Conservation (phyloP, 1,140 invertebrate genomes). For the Magallana ariakensis region DNA sequence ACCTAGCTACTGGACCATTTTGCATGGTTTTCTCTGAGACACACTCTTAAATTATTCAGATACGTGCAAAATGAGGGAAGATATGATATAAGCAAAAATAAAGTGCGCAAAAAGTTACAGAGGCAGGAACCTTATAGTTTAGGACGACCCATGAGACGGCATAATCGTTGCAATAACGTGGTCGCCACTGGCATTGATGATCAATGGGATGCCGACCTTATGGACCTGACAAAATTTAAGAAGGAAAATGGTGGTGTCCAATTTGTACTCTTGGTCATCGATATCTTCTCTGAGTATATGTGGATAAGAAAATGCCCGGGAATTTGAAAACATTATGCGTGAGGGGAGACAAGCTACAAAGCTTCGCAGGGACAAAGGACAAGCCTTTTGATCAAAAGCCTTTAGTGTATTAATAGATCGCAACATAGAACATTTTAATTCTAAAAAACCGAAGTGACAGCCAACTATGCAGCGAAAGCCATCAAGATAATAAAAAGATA, state of each 20-base stretch:
- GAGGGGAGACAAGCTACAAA: neutral
- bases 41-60: too few relatives aligned
- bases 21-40: too few relatives aligned
- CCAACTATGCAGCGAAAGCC: neutral
- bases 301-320: slow-evolving; percentile 27
- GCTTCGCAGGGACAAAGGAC: neutral
- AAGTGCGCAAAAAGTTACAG: slow-evolving; percentile 42
- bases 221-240: slow-evolving; percentile 23
- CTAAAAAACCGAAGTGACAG: neutral
- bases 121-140: slow-evolving; percentile 25
- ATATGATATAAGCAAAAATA: too few relatives aligned
- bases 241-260: slow-evolving; percentile 20
- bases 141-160: neutral
- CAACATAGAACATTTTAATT: too few relatives aligned
- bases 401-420: too few relatives aligned
- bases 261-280: neutral
- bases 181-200: neutral
- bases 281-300: slow-evolving; percentile 38
- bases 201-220: slow-evolving; percentile 40
- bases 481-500: slow-evolving; percentile 48
- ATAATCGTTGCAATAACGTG: neutral
- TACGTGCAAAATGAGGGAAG: too few relatives aligned
- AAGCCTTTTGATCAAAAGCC: too few relatives aligned
- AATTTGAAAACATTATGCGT: neutral
- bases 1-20: too few relatives aligned